Percentiles rank a stretch among this genome's conserved stretches.
phyloP scores from a whole-genome alignment of 2,113 vertebrate genomes.

The Sphyrna mokarran region DNA sequence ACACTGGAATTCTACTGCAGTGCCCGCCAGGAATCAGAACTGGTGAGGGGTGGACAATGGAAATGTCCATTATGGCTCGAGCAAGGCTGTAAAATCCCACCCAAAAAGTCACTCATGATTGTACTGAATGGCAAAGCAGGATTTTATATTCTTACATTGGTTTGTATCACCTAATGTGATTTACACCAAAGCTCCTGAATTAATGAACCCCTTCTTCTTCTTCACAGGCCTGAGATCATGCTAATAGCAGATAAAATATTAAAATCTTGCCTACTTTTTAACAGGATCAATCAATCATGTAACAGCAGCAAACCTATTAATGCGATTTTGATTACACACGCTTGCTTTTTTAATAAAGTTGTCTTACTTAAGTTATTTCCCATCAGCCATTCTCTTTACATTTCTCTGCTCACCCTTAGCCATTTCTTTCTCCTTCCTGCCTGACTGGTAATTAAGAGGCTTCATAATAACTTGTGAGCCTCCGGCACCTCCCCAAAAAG shows the following conservation, averaged over 20 bases:
- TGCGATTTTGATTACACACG: not conserved
- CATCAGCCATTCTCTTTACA: not conserved
- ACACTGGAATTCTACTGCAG: no score
- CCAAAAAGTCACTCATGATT: no score
- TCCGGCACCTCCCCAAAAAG: not conserved
- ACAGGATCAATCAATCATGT: not conserved
- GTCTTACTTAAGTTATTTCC: not conserved
- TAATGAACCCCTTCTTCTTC: not conserved
- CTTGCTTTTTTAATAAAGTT: conserved; percentile 16
- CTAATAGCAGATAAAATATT: not conserved
- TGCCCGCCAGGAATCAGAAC: no score
- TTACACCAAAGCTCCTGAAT: not conserved
- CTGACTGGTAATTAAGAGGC: not conserved
- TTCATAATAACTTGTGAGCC: not conserved
- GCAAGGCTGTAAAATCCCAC: no score
- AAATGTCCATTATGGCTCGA: no score
- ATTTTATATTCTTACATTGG: no score
- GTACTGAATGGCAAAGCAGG: no score
- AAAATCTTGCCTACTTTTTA: not conserved
- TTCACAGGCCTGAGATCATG: not conserved
- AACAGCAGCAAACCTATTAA: conserved; percentile 7
- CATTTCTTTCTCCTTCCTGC: not conserved
- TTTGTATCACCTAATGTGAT: not conserved
- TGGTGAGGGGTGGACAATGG: no score
- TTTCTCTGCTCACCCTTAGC: not conserved